A percentile compares a stretch with the other conserved stretches of the same genome.
phyloP scores from a whole-genome alignment of 2,888 invertebrate genomes.

The Oasisia sp. region DNA sequence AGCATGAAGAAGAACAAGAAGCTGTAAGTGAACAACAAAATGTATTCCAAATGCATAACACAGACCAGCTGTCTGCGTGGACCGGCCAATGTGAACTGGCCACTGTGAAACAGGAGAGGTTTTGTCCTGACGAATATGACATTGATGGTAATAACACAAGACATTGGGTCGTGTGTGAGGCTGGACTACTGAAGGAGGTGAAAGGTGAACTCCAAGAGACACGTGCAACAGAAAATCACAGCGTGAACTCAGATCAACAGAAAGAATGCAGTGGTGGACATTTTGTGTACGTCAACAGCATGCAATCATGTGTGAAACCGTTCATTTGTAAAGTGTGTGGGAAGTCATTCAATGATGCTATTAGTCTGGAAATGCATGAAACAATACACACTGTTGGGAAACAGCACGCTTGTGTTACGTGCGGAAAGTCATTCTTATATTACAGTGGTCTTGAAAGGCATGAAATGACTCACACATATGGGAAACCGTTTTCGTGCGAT shows the following conservation, averaged over 20 bases:
- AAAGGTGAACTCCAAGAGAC: background rate
- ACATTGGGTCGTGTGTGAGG: too few relatives aligned
- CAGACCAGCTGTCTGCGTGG: too few relatives aligned
- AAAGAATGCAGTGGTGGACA: background rate
- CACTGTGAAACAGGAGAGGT: background rate
- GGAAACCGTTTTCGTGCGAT: background rate
- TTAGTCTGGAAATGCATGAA: background rate
- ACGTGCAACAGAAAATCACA: background rate
- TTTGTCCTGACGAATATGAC: background rate
- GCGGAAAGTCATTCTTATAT: background rate
- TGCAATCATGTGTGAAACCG: background rate
- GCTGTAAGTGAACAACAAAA: background rate
- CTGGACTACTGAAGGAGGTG: too few relatives aligned
- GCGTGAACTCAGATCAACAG: background rate
- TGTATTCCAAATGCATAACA: background rate
- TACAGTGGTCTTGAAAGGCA: background rate
- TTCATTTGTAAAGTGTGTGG: background rate
- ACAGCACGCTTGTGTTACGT: background rate
- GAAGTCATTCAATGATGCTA: background rate
- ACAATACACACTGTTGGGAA: background rate
- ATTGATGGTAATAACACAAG: background rate
- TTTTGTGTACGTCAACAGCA: background rate
- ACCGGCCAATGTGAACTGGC: background rate
- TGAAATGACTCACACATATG: background rate
- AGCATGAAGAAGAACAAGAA: background rate